These are phyloP conservation scores for Cotesia chilonis DNA, from an alignment of 1,140 invertebrate species.

Conservation along the genomic window DNA sequence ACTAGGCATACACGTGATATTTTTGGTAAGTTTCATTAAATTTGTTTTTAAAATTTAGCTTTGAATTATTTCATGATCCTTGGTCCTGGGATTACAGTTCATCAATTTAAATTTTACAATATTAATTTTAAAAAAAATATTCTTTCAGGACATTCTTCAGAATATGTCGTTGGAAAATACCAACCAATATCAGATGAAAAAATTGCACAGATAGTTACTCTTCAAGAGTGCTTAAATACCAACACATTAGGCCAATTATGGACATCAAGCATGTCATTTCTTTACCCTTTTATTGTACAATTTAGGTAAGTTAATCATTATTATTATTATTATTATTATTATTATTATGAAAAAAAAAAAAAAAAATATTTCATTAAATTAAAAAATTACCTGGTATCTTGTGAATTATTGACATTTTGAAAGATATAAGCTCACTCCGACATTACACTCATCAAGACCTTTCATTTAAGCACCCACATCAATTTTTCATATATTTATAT, in stretches of 20 bases:
- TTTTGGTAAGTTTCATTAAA: slow-evolving; percentile 38
- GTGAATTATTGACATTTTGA: too few relatives aligned
- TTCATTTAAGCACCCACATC: too few relatives aligned
- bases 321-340: too few relatives aligned
- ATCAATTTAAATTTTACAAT: not conserved
- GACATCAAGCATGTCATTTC: slow-evolving; percentile 71
- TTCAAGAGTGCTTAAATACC: slow-evolving; percentile 70
- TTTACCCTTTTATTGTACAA: slow-evolving; percentile 73
- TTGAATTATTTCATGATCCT: too few relatives aligned
- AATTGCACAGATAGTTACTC: slow-evolving; percentile 66
- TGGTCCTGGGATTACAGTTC: too few relatives aligned
- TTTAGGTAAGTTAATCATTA: slow-evolving; percentile 63
- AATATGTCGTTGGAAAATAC: slow-evolving; percentile 31
- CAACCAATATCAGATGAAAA: slow-evolving; percentile 61
- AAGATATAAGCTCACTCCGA: too few relatives aligned
- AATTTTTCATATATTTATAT: too few relatives aligned
- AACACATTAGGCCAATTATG: slow-evolving; percentile 70
- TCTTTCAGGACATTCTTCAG: slow-evolving; percentile 33
- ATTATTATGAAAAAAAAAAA: too few relatives aligned
- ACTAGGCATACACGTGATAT: slow-evolving; percentile 53
- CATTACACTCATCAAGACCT: too few relatives aligned
- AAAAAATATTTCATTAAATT: too few relatives aligned
- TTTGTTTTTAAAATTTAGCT: not conserved
- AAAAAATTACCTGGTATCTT: too few relatives aligned
- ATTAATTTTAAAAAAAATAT: not conserved